phyloP scores from a whole-genome alignment of 2,888 invertebrate species.

The Linhomoeus sp. region DNA sequence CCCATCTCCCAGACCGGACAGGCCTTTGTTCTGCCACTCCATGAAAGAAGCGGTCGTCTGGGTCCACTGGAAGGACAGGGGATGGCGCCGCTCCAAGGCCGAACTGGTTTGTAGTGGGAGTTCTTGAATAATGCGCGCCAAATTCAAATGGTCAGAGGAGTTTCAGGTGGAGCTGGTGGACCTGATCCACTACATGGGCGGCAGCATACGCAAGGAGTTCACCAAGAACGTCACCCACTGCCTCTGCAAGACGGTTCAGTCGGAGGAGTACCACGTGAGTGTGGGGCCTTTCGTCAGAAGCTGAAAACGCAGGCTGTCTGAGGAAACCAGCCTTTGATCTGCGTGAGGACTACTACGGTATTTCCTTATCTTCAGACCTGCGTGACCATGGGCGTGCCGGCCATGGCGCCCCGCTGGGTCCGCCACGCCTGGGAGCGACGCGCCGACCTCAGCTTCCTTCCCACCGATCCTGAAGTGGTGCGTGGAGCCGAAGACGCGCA shows the following conservation, averaged over 20 bases:
- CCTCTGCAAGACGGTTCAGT: background rate
- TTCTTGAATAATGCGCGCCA: too few species aligned
- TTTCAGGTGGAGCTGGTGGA: conserved; percentile 60
- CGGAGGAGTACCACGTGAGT: background rate
- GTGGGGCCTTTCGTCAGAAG: background rate
- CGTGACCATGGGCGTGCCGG: conserved; percentile 64
- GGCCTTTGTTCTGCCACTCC: conserved; percentile 65
- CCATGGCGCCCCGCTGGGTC: conserved; percentile 72
- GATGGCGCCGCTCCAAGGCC: too few species aligned
- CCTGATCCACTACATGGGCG: conserved; percentile 86
- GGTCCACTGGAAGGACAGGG: too few species aligned
- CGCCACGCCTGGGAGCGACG: conserved; percentile 59
- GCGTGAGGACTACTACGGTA: too few species aligned
- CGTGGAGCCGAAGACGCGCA: too few species aligned
- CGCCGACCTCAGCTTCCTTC: background rate
- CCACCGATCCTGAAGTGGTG: too few species aligned
- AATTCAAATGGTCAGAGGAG: conserved; percentile 4
- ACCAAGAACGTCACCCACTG: conserved; percentile 15
- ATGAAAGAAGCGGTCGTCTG: conserved; percentile 50
- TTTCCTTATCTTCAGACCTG: conserved; percentile 44
- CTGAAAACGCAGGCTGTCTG: too few species aligned
- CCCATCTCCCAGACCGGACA: conserved; percentile 46
- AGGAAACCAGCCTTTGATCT: too few species aligned
- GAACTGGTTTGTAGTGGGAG: too few species aligned
- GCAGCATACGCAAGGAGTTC: conserved; percentile 76